Base-by-base conservation (phyloP, 2,888 invertebrate species). In the Drosophila meridionalis region DNA sequence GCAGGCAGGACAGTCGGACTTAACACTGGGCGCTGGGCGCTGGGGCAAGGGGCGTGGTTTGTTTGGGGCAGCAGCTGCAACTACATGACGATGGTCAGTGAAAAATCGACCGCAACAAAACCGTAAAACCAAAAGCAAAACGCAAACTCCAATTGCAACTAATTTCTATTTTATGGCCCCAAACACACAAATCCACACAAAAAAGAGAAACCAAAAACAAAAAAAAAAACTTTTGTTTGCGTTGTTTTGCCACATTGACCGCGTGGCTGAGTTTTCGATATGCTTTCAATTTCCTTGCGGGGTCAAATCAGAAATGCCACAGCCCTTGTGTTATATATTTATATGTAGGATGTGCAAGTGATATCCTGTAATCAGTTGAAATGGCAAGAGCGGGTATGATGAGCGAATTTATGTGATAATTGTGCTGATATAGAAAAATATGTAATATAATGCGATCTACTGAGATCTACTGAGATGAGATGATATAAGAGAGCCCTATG, bases 61-160 rank as follows among this genome's bases (percentile, higher is more conserved):
- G 57, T 45, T 36, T 53, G 53, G 53, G 53, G 56, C 56, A 78
- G 45, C 78, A 79, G 76, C 76, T 75, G 80, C 68, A 80, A 34
- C 53, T 48, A 73, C 65, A 80, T 71, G 71, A 71, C 43, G 58
- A 65, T 43, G 78, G 67, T 75, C 65, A 71, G 61, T 45, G 53
- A 61, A 62, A 82, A 82, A 69, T 60, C 71, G 64, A 85, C 85
- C 85, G 82, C 84, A 88, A 81, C 84, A 78, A 73, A 78, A 76
- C 87, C 84, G 48, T 76, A 76, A 80, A 86, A 72, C 73, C 89
- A 83, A 88, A 76, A 87, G 84, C 85, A 83, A 86, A 86, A 78
- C 84, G 78, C 87, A 83, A 87, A 88, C 85, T 85, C 73, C 76
- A 85, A 88, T 88, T 85, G 89, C 84, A 88, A 85, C 85, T 85